Percentiles rank a stretch among this genome's conserved stretches.
Conservation (phyloP, 1,140 invertebrate species). For the Antheraea pernyi region DNA sequence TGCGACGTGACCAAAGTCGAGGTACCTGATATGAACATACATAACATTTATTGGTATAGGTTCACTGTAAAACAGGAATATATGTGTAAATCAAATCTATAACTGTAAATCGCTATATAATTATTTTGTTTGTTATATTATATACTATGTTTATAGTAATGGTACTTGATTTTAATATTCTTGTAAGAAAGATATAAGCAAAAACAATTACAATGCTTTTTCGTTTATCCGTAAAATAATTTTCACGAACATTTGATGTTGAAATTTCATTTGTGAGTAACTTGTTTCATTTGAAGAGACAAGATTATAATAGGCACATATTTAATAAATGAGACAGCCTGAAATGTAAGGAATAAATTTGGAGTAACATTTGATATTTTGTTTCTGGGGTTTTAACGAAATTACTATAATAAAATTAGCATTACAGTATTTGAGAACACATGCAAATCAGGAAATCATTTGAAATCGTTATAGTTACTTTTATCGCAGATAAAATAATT, state of each 20-base stretch:
- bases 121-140: no score
- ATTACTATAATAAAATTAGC: no score
- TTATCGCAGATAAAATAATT: no score
- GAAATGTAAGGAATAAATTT: not conserved
- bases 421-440: no score
- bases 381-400: no score
- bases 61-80: no score
- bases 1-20: constrained; percentile 81
- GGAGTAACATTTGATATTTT: not conserved
- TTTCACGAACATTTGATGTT: not conserved
- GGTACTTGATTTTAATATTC: not conserved
- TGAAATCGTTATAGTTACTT: no score
- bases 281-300: not conserved
- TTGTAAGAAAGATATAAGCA: not conserved
- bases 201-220: constrained; percentile 4
- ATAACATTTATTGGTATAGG: not conserved
- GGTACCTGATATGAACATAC: constrained; percentile 78
- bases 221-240: not conserved
- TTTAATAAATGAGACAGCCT: not conserved
- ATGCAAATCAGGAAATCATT: no score
- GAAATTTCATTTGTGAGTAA: constrained; percentile 5
- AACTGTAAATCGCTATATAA: no score
- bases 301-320: not conserved
- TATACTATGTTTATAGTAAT: no score
- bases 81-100: no score